Base-by-base conservation (phyloP, 2,888 invertebrate genomes). In the Hipparchia semele region DNA sequence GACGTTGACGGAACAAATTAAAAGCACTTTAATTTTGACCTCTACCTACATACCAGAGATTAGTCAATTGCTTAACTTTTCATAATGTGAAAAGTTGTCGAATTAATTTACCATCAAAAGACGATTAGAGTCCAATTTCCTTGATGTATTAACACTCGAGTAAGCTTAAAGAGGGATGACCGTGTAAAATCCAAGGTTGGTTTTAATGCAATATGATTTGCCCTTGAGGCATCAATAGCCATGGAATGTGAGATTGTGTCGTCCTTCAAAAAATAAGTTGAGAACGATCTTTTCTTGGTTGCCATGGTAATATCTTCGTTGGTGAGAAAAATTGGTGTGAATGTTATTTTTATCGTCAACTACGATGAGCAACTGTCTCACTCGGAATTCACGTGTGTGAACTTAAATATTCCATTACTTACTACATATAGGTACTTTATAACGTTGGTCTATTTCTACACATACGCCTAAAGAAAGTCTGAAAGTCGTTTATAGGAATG, bases 221-320 rank as follows among this genome's bases (percentile, higher is more conserved):
- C 71, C 73, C 75, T 75, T 75, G 75, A 72, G 74, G 9, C 33
- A 56, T 65, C 72, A 62, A 74, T 72, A 66, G 72, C 58, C 71
- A 59, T 33, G 56, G 59, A 33, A 33, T 70, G 58, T 70, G 70
- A 67, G 62, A 70, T 68, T 13, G 66, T 51, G 33, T 23, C 56
- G 59, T 49, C 69, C 71, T 69, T 70, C 61, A 67, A 61, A 59
- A 39, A 58, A 12, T 54, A 12, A 61, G 62, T 39, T 39, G 58
- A 4, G 23, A 58, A 58, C 58, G 8, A 58, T 9, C 8, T 23
- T 64, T 23, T 13, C 7, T 13, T 62, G 13, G 46, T 46, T 62
- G 62, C 62, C 12, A 45, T 45, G 61, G n/a, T 45, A 45, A 60
- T 13, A 13, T 6, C 12, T n/a, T 61, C 45, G 12, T 61, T 45